A percentile compares a stretch with the other conserved stretches of the same genome.
Evolutionary conservation across 2,113 vertebrate species (phyloP).

Genomic region (Saguinus imperator): DNA sequence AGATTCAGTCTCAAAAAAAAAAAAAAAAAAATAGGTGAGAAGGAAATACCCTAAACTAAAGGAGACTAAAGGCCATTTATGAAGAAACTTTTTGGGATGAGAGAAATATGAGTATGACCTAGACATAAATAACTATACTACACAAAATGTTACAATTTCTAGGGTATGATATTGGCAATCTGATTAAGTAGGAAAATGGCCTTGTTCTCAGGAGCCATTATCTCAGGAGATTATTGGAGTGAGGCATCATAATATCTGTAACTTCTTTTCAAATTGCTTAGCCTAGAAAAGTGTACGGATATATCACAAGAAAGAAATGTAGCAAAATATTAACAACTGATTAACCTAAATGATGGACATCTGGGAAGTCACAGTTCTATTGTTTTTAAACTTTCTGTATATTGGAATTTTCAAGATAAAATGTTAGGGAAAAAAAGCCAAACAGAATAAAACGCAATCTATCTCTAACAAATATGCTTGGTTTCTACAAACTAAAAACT

Average conservation of each 20-base stretch:
- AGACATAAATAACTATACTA: neutral
- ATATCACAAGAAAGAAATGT: neutral
- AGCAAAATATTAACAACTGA: neutral
- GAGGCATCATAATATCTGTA: neutral
- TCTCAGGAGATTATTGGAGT: neutral
- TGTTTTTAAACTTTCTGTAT: neutral
- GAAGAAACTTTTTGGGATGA: neutral
- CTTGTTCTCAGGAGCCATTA: neutral
- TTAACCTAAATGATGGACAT: neutral
- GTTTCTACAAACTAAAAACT: slow-evolving; percentile 14
- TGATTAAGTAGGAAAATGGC: neutral
- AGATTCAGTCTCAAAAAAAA: neutral
- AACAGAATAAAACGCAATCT: neutral
- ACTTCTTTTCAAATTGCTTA: neutral
- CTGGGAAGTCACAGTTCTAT: neutral
- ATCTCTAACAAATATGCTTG: neutral
- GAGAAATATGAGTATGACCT: neutral
- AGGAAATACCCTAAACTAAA: neutral
- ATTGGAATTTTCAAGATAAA: neutral
- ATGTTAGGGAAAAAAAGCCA: neutral
- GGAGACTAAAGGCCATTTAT: neutral
- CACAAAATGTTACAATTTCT: neutral
- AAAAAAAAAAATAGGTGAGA: neutral
- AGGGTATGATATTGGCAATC: neutral
- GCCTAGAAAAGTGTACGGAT: neutral